phyloP scores from a whole-genome alignment of 2,797 vertebrate genomes.

The Psittacula echo region DNA sequence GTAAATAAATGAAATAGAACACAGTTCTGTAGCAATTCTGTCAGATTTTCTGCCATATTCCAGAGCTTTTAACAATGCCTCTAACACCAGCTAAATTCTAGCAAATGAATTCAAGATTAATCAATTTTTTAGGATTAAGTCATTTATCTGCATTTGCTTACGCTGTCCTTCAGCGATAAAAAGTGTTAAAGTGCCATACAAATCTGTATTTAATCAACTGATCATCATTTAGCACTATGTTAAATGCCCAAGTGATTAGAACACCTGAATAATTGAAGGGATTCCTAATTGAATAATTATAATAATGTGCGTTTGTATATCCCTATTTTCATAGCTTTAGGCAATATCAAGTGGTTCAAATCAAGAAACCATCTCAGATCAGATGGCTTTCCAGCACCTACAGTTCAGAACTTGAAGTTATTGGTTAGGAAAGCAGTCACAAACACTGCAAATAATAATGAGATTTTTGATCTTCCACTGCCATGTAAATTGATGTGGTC shows the following conservation, averaged over 20 bases:
- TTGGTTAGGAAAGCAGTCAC: not conserved
- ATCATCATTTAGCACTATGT: constrained; percentile 7
- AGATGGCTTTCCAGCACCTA: constrained; percentile 8
- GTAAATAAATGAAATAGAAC: not conserved
- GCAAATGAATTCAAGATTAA: not conserved
- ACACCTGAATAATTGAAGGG: constrained; percentile 43
- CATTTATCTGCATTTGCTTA: not conserved
- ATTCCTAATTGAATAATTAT: constrained; percentile 54
- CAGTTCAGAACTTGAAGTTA: not conserved
- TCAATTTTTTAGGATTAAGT: not conserved
- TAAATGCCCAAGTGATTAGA: constrained; percentile 56
- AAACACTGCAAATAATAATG: constrained; percentile 42
- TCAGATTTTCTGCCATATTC: not conserved
- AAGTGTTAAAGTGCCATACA: not conserved
- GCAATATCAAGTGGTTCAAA: constrained; percentile 28
- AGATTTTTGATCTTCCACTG: constrained; percentile 4
- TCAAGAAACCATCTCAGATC: constrained; percentile 24
- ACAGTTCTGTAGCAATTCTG: not conserved
- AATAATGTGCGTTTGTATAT: constrained; percentile 5
- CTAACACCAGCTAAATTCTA: not conserved
- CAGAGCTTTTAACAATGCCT: not conserved
- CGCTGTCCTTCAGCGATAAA: not conserved
- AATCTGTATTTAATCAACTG: constrained; percentile 14
- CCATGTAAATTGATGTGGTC: constrained; percentile 20
- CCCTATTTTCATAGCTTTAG: constrained; percentile 29